phyloP scores from a whole-genome alignment of 1,140 invertebrate species.

The Atta texana region DNA sequence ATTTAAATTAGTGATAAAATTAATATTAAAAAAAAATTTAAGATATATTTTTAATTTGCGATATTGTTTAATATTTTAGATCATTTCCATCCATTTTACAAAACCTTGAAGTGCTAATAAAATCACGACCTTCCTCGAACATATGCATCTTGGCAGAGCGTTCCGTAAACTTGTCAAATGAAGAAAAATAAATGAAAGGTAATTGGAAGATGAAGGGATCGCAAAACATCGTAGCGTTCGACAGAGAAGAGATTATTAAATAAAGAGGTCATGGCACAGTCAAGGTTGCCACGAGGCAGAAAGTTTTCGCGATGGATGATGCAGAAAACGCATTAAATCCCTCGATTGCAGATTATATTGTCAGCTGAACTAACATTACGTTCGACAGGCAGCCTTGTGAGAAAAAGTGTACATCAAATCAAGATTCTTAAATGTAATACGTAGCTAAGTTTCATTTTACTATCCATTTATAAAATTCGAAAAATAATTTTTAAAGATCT shows the following conservation, averaged over 20 bases:
- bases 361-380: slow-evolving; percentile 12
- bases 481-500: neutral
- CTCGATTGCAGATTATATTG: slow-evolving; percentile 23
- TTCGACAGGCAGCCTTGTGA: neutral
- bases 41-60: neutral
- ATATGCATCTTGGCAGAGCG: slow-evolving; percentile 30
- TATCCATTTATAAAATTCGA: neutral
- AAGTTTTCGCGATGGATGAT: slow-evolving; percentile 44
- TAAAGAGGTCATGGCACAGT: slow-evolving; percentile 74
- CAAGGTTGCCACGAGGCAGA: slow-evolving; percentile 65
- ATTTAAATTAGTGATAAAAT: neutral
- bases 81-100: slow-evolving; percentile 3
- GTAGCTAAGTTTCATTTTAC: neutral
- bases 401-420: neutral
- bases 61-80: neutral
- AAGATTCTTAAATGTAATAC: neutral
- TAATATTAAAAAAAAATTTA: neutral
- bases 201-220: slow-evolving; percentile 52
- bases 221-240: slow-evolving; percentile 26
- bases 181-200: slow-evolving; percentile 55
- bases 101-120: slow-evolving; percentile 32
- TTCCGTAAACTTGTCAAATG: slow-evolving; percentile 13
- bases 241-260: slow-evolving; percentile 72
- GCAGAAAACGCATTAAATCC: slow-evolving; percentile 16
- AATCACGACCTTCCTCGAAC: slow-evolving; percentile 13